A percentile compares a stretch with the other conserved stretches of the same genome.
Evolutionary conservation across 2,797 vertebrate species (phyloP).

Genomic region (Manis pentadactyla): DNA sequence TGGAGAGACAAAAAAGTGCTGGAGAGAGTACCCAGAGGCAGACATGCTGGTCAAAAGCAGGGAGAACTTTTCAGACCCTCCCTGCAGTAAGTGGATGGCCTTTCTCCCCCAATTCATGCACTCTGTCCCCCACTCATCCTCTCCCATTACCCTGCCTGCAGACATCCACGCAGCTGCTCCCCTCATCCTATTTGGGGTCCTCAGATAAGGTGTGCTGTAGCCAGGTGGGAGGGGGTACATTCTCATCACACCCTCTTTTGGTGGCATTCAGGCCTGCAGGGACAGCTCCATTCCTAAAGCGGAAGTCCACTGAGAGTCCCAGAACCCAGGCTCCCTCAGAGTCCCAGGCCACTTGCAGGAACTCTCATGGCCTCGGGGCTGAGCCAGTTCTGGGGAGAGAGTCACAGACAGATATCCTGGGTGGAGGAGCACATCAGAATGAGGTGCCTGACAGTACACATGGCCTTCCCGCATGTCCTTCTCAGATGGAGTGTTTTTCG

Average conservation of each 20-base stretch:
- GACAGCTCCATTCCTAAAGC: background rate
- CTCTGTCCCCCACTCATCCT: accelerated
- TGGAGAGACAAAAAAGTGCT: background rate
- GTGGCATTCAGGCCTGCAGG: background rate
- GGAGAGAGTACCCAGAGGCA: background rate
- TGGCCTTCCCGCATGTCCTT: background rate
- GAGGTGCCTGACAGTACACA: background rate
- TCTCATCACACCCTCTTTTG: background rate
- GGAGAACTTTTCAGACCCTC: background rate
- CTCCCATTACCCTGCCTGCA: background rate
- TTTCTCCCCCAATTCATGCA: background rate
- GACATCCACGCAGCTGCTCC: background rate
- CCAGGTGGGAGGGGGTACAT: background rate
- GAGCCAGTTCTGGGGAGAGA: background rate
- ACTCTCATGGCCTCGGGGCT: background rate
- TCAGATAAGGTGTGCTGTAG: background rate
- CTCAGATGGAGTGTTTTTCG: background rate
- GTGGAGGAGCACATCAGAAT: background rate
- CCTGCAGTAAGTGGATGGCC: background rate
- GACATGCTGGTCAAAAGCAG: background rate
- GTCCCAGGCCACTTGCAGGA: background rate
- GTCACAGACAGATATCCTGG: background rate
- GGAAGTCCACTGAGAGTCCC: background rate
- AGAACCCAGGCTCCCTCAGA: background rate
- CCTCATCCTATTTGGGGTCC: background rate